A percentile compares a stretch with the other conserved stretches of the same genome.
phyloP scores from a whole-genome alignment of 2,888 invertebrate genomes.

The Ptychoptera albimana region DNA sequence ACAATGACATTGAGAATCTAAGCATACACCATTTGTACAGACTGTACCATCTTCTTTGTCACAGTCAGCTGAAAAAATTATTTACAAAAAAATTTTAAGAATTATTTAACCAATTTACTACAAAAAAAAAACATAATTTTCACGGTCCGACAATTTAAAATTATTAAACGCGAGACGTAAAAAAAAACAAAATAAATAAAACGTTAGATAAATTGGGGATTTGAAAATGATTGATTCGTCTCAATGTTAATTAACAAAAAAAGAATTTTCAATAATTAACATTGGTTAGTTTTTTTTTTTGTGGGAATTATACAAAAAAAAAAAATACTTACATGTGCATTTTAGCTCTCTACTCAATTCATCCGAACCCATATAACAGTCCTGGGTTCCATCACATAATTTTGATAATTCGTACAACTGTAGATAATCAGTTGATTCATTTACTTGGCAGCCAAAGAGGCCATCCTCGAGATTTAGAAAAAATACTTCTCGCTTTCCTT shows the following conservation, averaged over 20 bases:
- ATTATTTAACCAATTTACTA: background rate
- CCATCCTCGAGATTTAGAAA: slow-evolving; percentile 94
- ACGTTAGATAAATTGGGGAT: background rate
- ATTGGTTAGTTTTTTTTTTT: slow-evolving; percentile 2
- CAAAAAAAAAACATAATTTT: background rate
- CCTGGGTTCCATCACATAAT: slow-evolving; percentile 79
- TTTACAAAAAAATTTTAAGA: background rate
- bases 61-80: slow-evolving; percentile 60
- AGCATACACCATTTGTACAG: slow-evolving; percentile 86
- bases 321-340: slow-evolving; percentile 65
- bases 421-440: slow-evolving; percentile 87
- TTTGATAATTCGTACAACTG: slow-evolving; percentile 90
- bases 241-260: background rate
- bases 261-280: too few relatives aligned
- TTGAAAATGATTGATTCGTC: too few relatives aligned
- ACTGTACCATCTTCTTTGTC: slow-evolving; percentile 77
- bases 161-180: background rate
- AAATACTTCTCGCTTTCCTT: slow-evolving; percentile 84
- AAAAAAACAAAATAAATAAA: slow-evolving; percentile 2
- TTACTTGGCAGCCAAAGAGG: slow-evolving; percentile 94
- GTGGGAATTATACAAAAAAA: background rate
- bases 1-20: slow-evolving; percentile 87
- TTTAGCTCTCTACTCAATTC: slow-evolving; percentile 79
- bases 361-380: slow-evolving; percentile 86
- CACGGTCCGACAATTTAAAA: background rate